Evolutionary conservation across 2,888 invertebrate species (phyloP).

Genomic region (Calameuta idolon): DNA sequence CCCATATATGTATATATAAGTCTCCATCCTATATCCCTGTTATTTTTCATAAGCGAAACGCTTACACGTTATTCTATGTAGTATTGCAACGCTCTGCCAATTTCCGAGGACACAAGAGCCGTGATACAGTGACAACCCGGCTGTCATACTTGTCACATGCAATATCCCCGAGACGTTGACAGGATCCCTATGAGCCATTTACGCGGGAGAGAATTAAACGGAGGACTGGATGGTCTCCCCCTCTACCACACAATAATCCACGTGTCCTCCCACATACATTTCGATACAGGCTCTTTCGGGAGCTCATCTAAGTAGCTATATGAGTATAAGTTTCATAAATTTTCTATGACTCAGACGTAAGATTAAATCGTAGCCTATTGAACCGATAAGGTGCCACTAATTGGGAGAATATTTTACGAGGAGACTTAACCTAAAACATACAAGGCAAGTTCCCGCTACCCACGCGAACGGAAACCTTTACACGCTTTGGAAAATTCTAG

Average conservation of each 20-base stretch:
- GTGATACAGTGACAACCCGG: neutral
- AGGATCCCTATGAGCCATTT: neutral
- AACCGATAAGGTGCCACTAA: neutral
- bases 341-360: neutral
- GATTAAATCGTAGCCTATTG: neutral
- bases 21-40: neutral
- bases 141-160: neutral
- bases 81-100: neutral
- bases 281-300: neutral
- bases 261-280: neutral
- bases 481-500: neutral
- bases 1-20: too few species aligned
- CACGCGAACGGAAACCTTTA: neutral
- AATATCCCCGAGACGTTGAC: neutral
- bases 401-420: neutral
- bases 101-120: neutral
- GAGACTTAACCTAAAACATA: neutral
- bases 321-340: neutral
- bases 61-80: neutral
- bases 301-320: neutral
- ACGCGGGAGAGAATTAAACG: neutral
- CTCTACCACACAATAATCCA: neutral
- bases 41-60: neutral
- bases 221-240: neutral
- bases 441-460: neutral